Base-by-base conservation (phyloP, 2,888 invertebrate species). In the Seira sanloemensis region DNA sequence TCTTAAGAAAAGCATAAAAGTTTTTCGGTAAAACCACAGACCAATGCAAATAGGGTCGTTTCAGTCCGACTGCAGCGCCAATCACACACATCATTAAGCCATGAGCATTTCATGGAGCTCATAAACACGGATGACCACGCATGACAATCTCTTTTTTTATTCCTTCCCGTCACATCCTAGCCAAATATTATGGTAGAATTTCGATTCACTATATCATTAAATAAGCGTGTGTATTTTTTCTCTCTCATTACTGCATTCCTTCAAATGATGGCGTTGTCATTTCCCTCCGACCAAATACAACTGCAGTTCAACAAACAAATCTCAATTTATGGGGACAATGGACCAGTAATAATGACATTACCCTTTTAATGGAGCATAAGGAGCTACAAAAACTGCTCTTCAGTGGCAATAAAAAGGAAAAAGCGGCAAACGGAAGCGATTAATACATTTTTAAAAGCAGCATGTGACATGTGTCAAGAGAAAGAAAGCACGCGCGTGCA, bases 331-430 rank as follows among this genome's bases (percentile, higher is more conserved):
- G 58, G 62, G 62, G 21, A 62, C 21, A 62, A 62, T 62, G 23
- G 62, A 23, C 62, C 4, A 62, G 21, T 62, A 62, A 62, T 62
- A 62, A n/a, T 16, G 62, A 23, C 62, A 62, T 62, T 62, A 62
- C 21, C 16, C 50, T n/a, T n/a, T 21, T 62, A 62, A 37, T 12
- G 50, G 5, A n/a, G 50, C 12, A 12, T 18, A 50, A 50, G 50
- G n/a, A 50, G n/a, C 50, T 18, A 50, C 50, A n/a, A 37, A 58
- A 7, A 18, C 67, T 65, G 71, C 54, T 80, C 80, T 76, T 71
- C 69, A 65, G 71, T 46, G 71, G 71, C 81, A 76, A 62, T 62
- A 62, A 62, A 62, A 71, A 71, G 50, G 18, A 50, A 50, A 46
- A 5, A 71, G 46, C 71, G 23, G 9, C 18, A 50, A 50, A 50